Evolutionary conservation across 2,113 vertebrate species (phyloP), one percentile per base, ranked within the genome.

Genomic region (Macroglossus sobrinus): DNA sequence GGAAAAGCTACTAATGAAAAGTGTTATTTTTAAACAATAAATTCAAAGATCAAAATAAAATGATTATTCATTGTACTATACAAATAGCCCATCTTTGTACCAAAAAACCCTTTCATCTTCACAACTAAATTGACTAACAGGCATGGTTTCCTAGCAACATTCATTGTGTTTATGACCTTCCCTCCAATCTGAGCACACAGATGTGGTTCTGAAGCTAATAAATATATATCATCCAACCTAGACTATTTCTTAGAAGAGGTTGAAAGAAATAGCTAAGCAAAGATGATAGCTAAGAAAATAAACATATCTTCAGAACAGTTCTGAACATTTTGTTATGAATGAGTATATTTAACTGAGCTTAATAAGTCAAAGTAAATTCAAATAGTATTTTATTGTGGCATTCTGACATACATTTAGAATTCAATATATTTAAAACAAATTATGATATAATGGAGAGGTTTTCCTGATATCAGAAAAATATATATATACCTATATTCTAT

Each of bases 111-210:
- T 98, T 98, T 99, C 98, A 98, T 98, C 98, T 98, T 98, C 98
- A 98, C 98, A 98, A 99, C 98, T 98, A 99, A 98, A 98, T 98
- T 99, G 98, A 99, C 98, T 98, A 98, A 99, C 98, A 99, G 98
- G 98, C 98, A 98, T 97, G 97, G 98, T 99, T 99, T 99, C 99
- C 98, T 99, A 99, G 99, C 99, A 99, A 99, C 99, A 99, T 98
- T 98, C 98, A 98, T 99, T 99, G 98, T 99, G 98, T 98, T 98
- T 98, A 98, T 99, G 98, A 99, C 98, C 98, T 99, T 99, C 98
- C 97, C 98, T 98, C 98, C 98, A 98, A 99, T 99, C 98, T 98
- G 97, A 98, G 97, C 98, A 98, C 98, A 98, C 98, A 99, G 98
- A 99, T 99, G 98, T 98, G 98, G 97, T 99, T 98, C 98, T 98